Evolutionary conservation across 2,888 invertebrate genomes (phyloP).

Genomic region (Andrena haemorrhoa): DNA sequence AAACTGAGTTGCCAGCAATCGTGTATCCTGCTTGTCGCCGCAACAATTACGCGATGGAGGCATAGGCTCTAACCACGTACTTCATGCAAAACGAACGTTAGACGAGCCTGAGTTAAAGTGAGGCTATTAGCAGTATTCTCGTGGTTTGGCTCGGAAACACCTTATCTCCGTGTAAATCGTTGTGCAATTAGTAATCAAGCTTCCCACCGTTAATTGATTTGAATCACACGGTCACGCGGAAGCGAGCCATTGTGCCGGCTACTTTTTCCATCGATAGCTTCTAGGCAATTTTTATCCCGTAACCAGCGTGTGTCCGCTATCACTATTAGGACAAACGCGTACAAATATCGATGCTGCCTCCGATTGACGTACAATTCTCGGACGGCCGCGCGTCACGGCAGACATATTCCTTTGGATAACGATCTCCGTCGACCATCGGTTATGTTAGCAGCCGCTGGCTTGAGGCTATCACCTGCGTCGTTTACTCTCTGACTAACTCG

Average conservation of each 20-base stretch:
- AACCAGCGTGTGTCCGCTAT: background rate
- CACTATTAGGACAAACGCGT: background rate
- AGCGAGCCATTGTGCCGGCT: background rate
- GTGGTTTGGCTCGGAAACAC: background rate
- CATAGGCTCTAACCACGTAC: no score
- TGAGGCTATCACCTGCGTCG: conserved; percentile 6
- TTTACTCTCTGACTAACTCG: conserved; percentile 2
- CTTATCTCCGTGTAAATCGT: background rate
- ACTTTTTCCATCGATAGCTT: background rate
- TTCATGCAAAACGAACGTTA: no score
- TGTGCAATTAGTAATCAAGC: conserved; percentile 10
- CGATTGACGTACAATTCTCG: conserved; percentile 18
- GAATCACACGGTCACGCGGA: conserved; percentile 17
- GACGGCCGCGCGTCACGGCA: conserved; percentile 8
- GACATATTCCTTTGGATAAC: conserved; percentile 24
- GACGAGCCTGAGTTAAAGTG: background rate
- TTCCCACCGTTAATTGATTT: conserved; percentile 16
- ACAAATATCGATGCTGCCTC: background rate
- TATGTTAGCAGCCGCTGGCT: conserved; percentile 8
- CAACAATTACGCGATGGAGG: no score
- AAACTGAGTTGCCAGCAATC: no score
- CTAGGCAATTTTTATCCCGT: background rate
- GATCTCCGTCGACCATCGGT: conserved; percentile 9
- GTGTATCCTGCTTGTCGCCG: no score
- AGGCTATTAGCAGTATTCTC: background rate